Evolutionary conservation across 92 coral and sea anemone genomes (phyloP), one percentile per base, ranked within the genome.

Genomic region (Metridium senile): DNA sequence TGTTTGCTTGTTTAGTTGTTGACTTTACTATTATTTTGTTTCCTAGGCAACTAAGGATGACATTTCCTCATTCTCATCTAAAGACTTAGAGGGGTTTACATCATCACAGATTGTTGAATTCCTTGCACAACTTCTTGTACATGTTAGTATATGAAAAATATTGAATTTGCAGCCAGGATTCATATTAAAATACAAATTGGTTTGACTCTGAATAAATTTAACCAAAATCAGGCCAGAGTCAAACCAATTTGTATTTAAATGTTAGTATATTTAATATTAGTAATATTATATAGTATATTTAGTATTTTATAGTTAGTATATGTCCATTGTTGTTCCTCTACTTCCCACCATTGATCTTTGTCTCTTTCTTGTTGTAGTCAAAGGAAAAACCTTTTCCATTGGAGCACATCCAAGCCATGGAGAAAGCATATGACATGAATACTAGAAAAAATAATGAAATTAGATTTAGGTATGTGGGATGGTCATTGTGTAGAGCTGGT

Each of bases 71-170:
- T 88, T 91, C 62, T 79, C 91, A 18, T 54, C 70, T 11, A 79
- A 73, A 34, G 97, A 91, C 75, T 74, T 88, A 34, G 81, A 85
- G 39, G 63, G 56, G 21, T 91, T 91, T 72, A 58, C 89, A 0
- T 81, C 97, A 0, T 78, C 97, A 0, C 97, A 91, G 31, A 79
- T 78, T 17, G 74, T 85, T 32, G 97, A 91, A 67, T 91, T 91
- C 59, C 77, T 91, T 70, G 86, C 89, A 18, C 93, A 88, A 62
- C 74, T 88, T 13, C 79, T 91, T 8, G 88, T 70, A 32, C 78
- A 75, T 22, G 75, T 74, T 17, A 45, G 73, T 76, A 4, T 39
- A 58, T 39, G 49, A 39, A 39, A 39, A 4, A 4, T 6, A 39
- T 39, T 13, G 49, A 39, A 4, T 39, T 39, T 39, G 49, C n/a